Base-by-base conservation (phyloP, 2,113 vertebrate species). In the Solenodon paradoxus region DNA sequence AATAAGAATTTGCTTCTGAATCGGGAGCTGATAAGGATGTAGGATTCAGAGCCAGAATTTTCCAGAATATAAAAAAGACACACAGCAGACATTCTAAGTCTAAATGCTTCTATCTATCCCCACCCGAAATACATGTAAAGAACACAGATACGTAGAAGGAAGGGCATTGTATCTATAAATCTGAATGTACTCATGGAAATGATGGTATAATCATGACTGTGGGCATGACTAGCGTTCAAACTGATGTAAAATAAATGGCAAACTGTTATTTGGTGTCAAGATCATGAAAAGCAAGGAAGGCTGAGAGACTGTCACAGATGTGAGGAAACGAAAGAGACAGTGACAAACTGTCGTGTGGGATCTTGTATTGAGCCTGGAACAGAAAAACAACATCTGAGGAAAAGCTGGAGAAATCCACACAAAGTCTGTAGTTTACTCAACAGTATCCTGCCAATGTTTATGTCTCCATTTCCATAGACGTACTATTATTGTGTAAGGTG, bases 51-150 rank as follows among this genome's bases (percentile, higher is more conserved):
- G n/a, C 6, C 32, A 63, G 66, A 17, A 11, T 30, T 72, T 47
- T 64, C 35, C 51, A 84, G 42, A 88, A 51, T 42, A 51, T 82
- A 59, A 71, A 82, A 96, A 45, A 79, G 45, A 79, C 0, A 26
- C 59, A 7, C 9, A 28, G 66, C 19, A 12, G 64, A 47, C 38
- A 64, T 45, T 66, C 42, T 49, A 28, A 22, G 28, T 84, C 32
- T 82, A 86, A 88, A 78, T 94, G 77, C 91, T 83, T 57, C 72
- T 38, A 47, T n/a, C 47, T 26, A 17, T 40, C 28, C 81, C 1
- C 93, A 4, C 66, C 64, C 3, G 10, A 28, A 32, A 51, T 26
- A 53, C 17, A 17, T 53, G 57, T 40, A 16, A 53, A 75, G 64
- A 57, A 49, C 32, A 45, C 7, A 47, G 94, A 72, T 42, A 5